phyloP scores from a whole-genome alignment of 2,888 invertebrate species.

The Tipula confusa region DNA sequence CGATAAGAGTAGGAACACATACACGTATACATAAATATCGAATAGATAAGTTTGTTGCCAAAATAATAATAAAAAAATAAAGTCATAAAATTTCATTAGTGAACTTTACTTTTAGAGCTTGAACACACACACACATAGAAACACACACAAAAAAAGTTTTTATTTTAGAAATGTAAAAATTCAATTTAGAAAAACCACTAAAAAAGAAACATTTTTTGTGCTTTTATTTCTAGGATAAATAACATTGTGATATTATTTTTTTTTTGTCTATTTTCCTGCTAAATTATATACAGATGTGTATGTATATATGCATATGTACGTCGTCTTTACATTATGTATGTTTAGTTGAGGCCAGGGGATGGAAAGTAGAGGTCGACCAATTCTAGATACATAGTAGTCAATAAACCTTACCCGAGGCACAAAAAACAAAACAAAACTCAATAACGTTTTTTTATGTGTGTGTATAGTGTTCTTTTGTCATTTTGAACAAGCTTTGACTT shows the following conservation, averaged over 20 bases:
- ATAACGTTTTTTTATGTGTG: background rate
- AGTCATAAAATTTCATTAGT: slow-evolving; percentile 25
- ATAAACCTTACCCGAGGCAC: slow-evolving; percentile 25
- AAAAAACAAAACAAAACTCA: background rate
- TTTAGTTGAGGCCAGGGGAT: background rate
- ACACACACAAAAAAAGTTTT: background rate
- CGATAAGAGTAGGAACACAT: background rate
- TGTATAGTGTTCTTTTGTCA: background rate
- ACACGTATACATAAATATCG: background rate
- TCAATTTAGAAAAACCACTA: slow-evolving; percentile 25
- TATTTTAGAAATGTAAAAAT: slow-evolving; percentile 13
- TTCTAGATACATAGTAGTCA: background rate
- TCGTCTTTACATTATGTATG: background rate
- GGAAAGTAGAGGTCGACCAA: background rate
- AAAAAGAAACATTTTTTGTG: background rate
- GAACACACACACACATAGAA: background rate
- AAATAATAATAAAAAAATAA: slow-evolving; percentile 21
- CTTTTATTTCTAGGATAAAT: background rate
- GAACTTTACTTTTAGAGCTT: slow-evolving; percentile 20
- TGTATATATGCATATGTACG: background rate
- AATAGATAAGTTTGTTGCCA: slow-evolving; percentile 25
- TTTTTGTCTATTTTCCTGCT: background rate
- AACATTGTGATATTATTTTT: background rate
- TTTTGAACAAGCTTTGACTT: background rate
- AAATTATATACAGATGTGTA: background rate